These are phyloP conservation scores for Xenopus laevis DNA, from an alignment of 2,113 vertebrate species.

Conservation along the genomic window DNA sequence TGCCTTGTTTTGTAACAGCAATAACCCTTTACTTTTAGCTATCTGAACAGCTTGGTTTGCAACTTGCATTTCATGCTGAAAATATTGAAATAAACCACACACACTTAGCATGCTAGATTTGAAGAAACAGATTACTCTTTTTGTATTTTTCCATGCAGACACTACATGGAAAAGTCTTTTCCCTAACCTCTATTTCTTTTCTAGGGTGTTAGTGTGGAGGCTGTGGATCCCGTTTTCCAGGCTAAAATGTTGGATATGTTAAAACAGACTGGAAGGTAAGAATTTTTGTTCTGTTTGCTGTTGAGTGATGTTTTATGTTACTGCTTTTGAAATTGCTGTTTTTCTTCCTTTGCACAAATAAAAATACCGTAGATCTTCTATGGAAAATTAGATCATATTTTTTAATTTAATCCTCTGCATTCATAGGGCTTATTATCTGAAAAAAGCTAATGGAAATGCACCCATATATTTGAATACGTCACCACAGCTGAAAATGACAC, in stretches of 20 bases:
- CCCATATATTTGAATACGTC: no score
- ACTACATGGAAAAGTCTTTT: not conserved
- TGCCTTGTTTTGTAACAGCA: conserved; percentile 43
- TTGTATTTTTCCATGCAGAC: conserved; percentile 32
- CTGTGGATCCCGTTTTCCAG: conserved; percentile 94
- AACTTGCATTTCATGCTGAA: conserved; percentile 29
- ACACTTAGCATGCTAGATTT: not conserved
- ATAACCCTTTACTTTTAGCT: conserved; percentile 39
- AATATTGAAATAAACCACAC: conserved; percentile 34
- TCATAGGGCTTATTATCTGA: no score
- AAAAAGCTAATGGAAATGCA: no score
- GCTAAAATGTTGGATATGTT: conserved; percentile 98
- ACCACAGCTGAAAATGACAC: no score
- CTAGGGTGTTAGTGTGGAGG: conserved; percentile 95
- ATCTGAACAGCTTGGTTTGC: conserved; percentile 42
- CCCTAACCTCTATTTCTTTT: not conserved
- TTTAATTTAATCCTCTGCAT: no score
- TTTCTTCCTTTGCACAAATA: no score
- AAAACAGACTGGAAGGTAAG: conserved; percentile 94
- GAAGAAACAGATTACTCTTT: conserved; percentile 32
- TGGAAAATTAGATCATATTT: no score
- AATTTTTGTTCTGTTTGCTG: no score
- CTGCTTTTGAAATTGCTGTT: no score
- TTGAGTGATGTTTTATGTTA: no score
- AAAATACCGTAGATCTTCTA: no score